Conservation (phyloP, 2,888 invertebrate genomes). For the Teleogryllus oceanicus region DNA sequence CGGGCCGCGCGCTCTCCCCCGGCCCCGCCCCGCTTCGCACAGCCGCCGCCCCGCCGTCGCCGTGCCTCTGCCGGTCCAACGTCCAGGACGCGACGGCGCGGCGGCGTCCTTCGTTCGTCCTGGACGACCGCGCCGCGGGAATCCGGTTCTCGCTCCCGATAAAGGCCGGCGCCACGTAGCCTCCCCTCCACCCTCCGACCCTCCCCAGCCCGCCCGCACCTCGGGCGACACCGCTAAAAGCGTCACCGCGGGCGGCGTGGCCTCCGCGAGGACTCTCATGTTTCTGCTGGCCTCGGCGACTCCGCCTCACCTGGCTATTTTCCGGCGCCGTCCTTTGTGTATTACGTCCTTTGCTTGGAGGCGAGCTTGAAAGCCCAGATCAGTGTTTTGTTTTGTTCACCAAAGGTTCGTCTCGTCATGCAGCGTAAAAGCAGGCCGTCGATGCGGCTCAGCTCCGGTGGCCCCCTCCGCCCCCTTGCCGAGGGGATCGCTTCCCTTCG, state of each 20-base stretch:
- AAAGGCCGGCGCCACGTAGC: not conserved
- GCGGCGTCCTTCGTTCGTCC: too few species aligned
- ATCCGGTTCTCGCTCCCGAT: not conserved
- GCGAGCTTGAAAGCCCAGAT: not conserved
- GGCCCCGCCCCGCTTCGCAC: not conserved
- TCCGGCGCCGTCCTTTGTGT: not conserved
- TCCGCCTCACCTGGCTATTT: not conserved
- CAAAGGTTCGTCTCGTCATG: not conserved
- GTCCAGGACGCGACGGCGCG: too few species aligned
- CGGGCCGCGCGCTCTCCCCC: not conserved
- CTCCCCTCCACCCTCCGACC: not conserved
- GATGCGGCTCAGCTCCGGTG: not conserved
- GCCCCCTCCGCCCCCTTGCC: not conserved
- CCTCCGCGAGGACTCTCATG: not conserved
- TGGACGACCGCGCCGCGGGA: too few species aligned
- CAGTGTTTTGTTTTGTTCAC: constrained; percentile 5
- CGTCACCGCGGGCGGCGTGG: too few species aligned
- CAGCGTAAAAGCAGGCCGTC: not conserved
- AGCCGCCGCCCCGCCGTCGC: too few species aligned
- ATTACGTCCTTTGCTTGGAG: not conserved
- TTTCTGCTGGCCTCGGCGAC: too few species aligned
- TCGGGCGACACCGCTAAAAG: not conserved
- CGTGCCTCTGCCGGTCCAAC: too few species aligned
- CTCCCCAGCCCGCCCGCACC: not conserved
- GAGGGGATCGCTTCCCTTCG: not conserved